Base-by-base conservation (phyloP, 2,113 vertebrate genomes). In the Scalopus aquaticus region DNA sequence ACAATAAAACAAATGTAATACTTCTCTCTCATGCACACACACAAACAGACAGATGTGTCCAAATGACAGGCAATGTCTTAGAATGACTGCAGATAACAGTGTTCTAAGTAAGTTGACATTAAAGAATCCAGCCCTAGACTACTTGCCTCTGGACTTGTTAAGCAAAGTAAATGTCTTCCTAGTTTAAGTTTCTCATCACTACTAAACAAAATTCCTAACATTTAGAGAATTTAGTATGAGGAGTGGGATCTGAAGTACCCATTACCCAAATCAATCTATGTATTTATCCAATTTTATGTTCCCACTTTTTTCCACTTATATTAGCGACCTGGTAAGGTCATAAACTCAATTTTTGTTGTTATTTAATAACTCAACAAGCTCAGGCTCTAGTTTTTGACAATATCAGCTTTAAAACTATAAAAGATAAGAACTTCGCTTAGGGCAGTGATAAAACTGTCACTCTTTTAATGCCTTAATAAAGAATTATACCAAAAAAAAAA, bases 381-480 rank as follows among this genome's bases (percentile, higher is more conserved):
- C 72, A 78, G 42, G 7, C 39, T 84, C 72, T 72, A 30, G 3
- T 82, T 91, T 87, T 56, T 77, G 20, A 80, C 6, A 91, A 17
- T 46, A 72, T 49, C 32, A 78, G 37, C 35, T 26, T 90, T 88
- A 83, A 24, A n/a, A 58, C 15, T 73, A 6, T 10, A 88, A 79
- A 93, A 85, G 58, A 39, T n/a, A 77, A 77, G 46, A n/a, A n/a
- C n/a, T 17, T 28, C 62, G 49, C 58, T 82, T 67, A 82, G 9
- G 35, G 30, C 70, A 76, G 54, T 78, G 69, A 54, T 9, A 88
- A 93, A 84, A 84, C 11, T 84, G 39, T 42, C 44, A 54, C 32
- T 16, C 17, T 65, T 83, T 64, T 82, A 28, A 81, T 85, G 42
- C 42, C 35, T 94, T 87, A 62, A 80, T 65, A 79, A 83, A 95